phyloP scores from a whole-genome alignment of 2,113 vertebrate species.

The Terrapene triunguis region DNA sequence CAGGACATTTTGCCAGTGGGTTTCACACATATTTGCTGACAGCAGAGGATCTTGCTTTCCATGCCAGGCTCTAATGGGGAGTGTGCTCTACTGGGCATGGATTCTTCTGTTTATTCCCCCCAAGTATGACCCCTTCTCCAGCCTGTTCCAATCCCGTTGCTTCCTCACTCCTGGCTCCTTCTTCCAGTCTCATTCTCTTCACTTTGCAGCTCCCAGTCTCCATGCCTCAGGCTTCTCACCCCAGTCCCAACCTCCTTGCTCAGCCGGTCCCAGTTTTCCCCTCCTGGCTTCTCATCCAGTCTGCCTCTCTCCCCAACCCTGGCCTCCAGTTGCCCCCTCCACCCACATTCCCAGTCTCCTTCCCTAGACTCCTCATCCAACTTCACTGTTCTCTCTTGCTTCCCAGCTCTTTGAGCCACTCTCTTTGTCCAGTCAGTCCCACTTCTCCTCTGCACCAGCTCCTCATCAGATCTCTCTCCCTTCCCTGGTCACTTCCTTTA shows the following conservation, averaged over 20 bases:
- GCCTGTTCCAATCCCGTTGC: too few species aligned
- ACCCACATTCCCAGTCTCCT: fast-evolving
- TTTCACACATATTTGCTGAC: not conserved
- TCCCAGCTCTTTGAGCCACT: not conserved
- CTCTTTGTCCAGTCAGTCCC: too few species aligned
- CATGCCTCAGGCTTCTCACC: not conserved
- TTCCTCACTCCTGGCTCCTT: not conserved
- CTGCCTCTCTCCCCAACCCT: too few species aligned
- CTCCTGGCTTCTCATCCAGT: too few species aligned
- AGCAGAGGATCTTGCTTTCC: not conserved
- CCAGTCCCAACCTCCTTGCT: not conserved
- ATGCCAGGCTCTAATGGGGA: not conserved
- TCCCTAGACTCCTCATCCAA: not conserved
- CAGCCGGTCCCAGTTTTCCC: not conserved
- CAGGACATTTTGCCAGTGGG: fast-evolving
- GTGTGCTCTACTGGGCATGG: not conserved
- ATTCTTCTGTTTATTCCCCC: not conserved
- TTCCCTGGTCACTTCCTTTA: not conserved
- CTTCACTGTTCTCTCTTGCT: fast-evolving
- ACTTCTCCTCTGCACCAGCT: too few species aligned
- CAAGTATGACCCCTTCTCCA: not conserved
- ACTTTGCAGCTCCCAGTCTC: not conserved
- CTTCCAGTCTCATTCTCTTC: not conserved
- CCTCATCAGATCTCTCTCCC: not conserved
- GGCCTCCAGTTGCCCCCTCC: not conserved